Percentiles rank a stretch among this genome's conserved stretches.
These are phyloP conservation scores for Falco columbarius DNA, from an alignment of 2,797 vertebrate species.

Conservation along the genomic window DNA sequence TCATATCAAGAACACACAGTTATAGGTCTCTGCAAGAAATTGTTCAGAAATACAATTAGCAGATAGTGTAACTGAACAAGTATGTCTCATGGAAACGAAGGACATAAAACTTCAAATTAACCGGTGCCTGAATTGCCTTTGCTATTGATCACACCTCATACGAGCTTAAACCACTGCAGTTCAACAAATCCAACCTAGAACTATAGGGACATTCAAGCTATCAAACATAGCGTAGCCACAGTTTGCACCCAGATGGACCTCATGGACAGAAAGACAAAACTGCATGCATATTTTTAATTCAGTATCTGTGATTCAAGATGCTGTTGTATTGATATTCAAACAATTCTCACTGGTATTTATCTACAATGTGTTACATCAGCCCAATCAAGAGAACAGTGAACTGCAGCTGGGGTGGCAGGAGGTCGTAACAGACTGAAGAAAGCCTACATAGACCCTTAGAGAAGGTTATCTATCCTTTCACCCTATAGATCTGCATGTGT, in stretches of 20 bases:
- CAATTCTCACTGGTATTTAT: background rate
- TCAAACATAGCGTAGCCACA: background rate
- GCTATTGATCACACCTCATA: background rate
- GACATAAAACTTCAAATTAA: background rate
- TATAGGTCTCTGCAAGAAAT: background rate
- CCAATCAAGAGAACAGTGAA: background rate
- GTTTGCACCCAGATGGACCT: background rate
- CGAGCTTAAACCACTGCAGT: background rate
- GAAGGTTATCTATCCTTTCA: background rate
- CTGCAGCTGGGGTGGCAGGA: background rate
- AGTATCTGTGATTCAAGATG: background rate
- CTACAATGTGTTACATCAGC: background rate
- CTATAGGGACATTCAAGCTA: background rate
- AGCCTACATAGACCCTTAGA: background rate
- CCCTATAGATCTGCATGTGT: background rate
- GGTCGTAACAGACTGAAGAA: background rate
- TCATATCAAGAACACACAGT: background rate
- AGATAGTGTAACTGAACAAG: background rate
- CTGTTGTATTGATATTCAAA: background rate
- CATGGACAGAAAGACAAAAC: background rate
- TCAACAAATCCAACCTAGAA: background rate
- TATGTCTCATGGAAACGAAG: background rate
- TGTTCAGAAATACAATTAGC: constrained; percentile 44
- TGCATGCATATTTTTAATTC: background rate
- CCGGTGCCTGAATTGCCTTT: background rate